Evolutionary conservation across 2,797 vertebrate species (phyloP).

Genomic region (Coccyzus lansbergi): DNA sequence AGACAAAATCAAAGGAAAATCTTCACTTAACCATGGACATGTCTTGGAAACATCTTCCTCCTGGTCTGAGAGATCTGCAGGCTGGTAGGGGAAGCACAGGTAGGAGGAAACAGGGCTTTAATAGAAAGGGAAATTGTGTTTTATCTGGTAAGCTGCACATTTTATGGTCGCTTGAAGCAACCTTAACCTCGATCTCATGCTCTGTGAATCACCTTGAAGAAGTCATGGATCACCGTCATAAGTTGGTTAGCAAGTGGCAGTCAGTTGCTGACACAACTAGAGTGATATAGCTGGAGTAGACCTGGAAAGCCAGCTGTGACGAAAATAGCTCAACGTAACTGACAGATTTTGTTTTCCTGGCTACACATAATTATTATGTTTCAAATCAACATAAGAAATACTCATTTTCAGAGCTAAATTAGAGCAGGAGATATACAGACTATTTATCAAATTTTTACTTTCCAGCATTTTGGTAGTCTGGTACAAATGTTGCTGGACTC

Average conservation of each 20-base stretch:
- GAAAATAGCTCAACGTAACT: neutral
- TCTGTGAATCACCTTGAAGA: neutral
- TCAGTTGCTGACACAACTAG: neutral
- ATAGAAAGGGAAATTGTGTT: neutral
- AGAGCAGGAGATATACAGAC: neutral
- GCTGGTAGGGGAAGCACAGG: neutral
- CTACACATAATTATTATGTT: neutral
- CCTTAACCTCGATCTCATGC: fast-evolving
- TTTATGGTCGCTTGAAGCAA: neutral
- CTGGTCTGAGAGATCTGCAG: neutral
- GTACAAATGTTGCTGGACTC: neutral
- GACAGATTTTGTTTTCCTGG: neutral
- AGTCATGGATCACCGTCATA: neutral
- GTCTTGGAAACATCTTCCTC: neutral
- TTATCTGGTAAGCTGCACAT: neutral
- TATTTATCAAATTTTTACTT: neutral
- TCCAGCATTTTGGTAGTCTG: neutral
- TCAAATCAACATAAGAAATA: neutral
- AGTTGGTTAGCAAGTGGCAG: neutral
- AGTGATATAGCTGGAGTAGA: neutral
- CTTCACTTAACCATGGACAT: fast-evolving
- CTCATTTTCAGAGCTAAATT: neutral
- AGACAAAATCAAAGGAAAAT: neutral
- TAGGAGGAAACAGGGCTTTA: neutral
- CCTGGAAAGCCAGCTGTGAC: neutral